Percentiles rank a stretch among this genome's conserved stretches.
Evolutionary conservation across 2,797 vertebrate genomes (phyloP).

Genomic region (Sebastes alutus): DNA sequence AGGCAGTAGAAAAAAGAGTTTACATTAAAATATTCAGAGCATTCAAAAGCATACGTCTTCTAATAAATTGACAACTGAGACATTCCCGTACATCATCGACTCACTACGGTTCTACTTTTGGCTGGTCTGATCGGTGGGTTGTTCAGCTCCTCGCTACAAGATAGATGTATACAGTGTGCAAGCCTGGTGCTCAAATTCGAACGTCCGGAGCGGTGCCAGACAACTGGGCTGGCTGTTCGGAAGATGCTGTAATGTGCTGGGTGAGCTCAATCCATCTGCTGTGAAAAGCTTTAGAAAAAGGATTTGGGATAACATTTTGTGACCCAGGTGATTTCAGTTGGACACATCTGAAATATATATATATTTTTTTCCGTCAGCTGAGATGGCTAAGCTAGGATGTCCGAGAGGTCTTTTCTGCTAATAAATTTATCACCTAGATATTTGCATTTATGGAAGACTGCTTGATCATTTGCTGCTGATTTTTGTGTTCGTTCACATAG

Average conservation of each 20-base stretch:
- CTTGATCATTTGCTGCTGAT: constrained; percentile 38
- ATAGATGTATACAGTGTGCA: constrained; percentile 19
- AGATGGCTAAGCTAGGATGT: constrained; percentile 5
- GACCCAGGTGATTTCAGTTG: constrained; percentile 18
- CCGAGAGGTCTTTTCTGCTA: constrained; percentile 1
- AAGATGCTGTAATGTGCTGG: constrained; percentile 2
- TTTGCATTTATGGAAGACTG: constrained; percentile 69
- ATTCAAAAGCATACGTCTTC: constrained; percentile 76
- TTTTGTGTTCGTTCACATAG: constrained; percentile 2
- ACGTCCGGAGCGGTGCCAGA: background rate
- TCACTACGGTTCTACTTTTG: constrained; percentile 58
- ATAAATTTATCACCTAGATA: constrained; percentile 13
- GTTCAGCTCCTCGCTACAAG: constrained; percentile 38
- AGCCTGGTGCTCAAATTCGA: constrained; percentile 17
- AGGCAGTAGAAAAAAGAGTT: constrained; percentile 81
- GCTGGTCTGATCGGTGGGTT: constrained; percentile 41
- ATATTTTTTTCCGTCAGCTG: background rate
- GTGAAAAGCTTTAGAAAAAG: background rate
- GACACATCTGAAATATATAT: constrained; percentile 7
- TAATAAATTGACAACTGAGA: constrained; percentile 68
- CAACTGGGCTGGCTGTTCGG: background rate
- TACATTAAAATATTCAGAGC: constrained; percentile 78
- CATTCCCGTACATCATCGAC: constrained; percentile 58
- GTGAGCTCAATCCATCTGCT: background rate
- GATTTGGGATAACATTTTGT: constrained; percentile 22